Base-by-base conservation (phyloP, 2,797 vertebrate species). In the Martes flavigula region DNA sequence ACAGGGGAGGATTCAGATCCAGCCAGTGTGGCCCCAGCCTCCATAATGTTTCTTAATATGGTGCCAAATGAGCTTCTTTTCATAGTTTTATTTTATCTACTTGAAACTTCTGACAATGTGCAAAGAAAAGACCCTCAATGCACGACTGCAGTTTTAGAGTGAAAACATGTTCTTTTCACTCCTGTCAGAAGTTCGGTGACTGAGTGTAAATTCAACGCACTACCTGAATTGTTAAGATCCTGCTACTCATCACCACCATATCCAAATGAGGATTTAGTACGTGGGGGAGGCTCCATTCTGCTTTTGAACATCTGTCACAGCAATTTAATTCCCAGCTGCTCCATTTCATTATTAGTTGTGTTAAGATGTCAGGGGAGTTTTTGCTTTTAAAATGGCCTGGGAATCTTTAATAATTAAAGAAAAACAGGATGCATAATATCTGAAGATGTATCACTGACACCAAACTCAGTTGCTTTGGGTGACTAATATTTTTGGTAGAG, bases 381-480 rank as follows among this genome's bases (percentile, higher is more conserved):
- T 96, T 73, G 56, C n/a, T 90, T 95, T 97, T 90, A 92, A 97
- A 2, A 0, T 82, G 21, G 40, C 54, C 77, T 38, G 66, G 5
- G 14, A 3, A 32, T 23, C 96, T 97, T 91, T 72, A 43, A 72
- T 97, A 96, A 96, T 96, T 96, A 94, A 96, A 98, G 40, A 35
- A 90, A 98, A 98, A 86, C 25, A 88, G 70, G 56, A 95, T 82
- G 17, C 0, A 14, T 32, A 35, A 13, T 35, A 91, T 15, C 15
- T 87, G 3, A 95, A 97, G 97, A 91, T 35, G 7, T 87, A 70
- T 51, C 77, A 21, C 23, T 54, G n/a, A 82, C 3, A 21, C 2
- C 93, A 43, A 95, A 91, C 60, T 87, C 1, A 92, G 81, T 92
- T 66, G 73, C 23, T 54, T 90, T 82, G 56, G 21, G 13, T 12